Evolutionary conservation across 2,797 vertebrate genomes (phyloP).

Genomic region (Geotrypetes seraphini): DNA sequence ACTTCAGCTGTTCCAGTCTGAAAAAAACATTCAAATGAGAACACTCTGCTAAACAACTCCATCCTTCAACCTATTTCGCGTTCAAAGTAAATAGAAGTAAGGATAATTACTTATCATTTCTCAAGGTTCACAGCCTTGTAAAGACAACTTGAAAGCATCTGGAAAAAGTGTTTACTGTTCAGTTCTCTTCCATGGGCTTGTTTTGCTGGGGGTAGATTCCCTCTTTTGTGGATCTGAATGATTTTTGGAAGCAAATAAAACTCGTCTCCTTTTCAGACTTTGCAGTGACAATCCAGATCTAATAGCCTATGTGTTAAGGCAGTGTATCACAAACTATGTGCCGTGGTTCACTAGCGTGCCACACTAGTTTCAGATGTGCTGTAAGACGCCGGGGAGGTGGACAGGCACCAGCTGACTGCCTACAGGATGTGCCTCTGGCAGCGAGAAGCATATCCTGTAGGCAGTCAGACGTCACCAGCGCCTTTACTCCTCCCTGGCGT

Average conservation of each 20-base stretch:
- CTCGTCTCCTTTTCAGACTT: slow-evolving; percentile 17
- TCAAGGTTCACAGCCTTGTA: slow-evolving; percentile 7
- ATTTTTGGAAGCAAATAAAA: slow-evolving; percentile 7
- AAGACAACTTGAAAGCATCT: slow-evolving; percentile 20
- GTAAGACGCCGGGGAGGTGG: too few species aligned
- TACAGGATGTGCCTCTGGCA: too few species aligned
- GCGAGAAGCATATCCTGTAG: too few species aligned
- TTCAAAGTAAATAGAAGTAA: slow-evolving; percentile 17
- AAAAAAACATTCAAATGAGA: background rate
- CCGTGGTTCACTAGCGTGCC: too few species aligned
- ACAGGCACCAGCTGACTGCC: too few species aligned
- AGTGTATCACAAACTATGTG: too few species aligned
- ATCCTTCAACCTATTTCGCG: slow-evolving; percentile 11
- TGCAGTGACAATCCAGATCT: background rate
- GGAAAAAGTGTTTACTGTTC: slow-evolving; percentile 10
- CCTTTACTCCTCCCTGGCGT: too few species aligned
- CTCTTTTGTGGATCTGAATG: slow-evolving; percentile 3
- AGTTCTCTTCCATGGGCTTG: slow-evolving; percentile 6
- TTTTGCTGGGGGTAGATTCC: slow-evolving; percentile 3
- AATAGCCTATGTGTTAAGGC: background rate
- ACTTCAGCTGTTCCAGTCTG: background rate
- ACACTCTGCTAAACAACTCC: background rate
- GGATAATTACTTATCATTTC: slow-evolving; percentile 4
- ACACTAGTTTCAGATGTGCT: too few species aligned
- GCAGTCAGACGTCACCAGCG: too few species aligned